Evolutionary conservation across 2,113 vertebrate species (phyloP), one percentile per base, ranked within the genome.

Genomic region (Charadrius vociferus): DNA sequence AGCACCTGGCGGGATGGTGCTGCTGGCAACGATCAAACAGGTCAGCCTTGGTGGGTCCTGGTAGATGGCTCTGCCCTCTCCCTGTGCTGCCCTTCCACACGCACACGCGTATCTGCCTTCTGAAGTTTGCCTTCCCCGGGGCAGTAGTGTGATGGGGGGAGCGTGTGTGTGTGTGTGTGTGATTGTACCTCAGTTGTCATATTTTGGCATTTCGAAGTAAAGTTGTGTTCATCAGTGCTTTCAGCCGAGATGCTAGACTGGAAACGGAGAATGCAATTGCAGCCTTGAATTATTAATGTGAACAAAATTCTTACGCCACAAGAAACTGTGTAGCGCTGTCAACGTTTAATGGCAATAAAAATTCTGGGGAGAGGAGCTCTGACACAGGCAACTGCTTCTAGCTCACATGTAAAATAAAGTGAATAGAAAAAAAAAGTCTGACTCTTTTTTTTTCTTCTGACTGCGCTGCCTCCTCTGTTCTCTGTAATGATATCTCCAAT

Each of bases 81-180:
- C 52, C 45, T 8, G 17, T 9, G 34, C 77, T 34, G 53, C 53
- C 37, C 34, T 47, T 45, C 39, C 12, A 3, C 11, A 0, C 3
- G 18, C 17, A 1, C 37, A 5, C 37, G 3, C 7, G 2, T 13
- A 13, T 1, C 3, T 0, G 6, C 75, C 15, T 14, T 12, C 20
- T 8, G 26, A 16, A 14, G 14, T 39, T 32, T 41, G 58, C 9
- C 34, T n/a, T 34, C 30, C 26, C 36, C 26, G 0, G 55, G 3
- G 5, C 56, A 7, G 39, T 2, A 6, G 53, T 0, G 7, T 1
- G 12, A 5, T 16, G 41, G 19, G n/a, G n/a, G n/a, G n/a, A n/a
- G n/a, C n/a, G n/a, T n/a, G n/a, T n/a, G n/a, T 45, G 18, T 45
- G 14, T 12, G 27, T 3, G 58, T 5, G 55, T 3, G 13, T 12